Conservation (phyloP, 2,888 invertebrate species). For the Taenaris catops region DNA sequence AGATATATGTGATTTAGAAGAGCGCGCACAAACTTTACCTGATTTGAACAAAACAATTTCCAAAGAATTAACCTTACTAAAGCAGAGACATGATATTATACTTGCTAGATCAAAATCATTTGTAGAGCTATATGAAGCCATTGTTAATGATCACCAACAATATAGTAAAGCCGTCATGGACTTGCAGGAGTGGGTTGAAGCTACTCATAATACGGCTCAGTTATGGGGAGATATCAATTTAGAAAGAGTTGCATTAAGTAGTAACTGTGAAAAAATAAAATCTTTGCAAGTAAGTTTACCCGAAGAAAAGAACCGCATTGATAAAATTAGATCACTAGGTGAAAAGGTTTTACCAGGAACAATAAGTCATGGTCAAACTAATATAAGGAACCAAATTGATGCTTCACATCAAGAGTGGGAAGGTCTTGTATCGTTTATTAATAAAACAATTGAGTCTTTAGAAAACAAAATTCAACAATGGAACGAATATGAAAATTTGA, state of each 20-base stretch:
- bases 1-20: slow-evolving; percentile 89
- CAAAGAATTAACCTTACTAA: slow-evolving; percentile 84
- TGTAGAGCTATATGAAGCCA: slow-evolving; percentile 91
- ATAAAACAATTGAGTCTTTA: slow-evolving; percentile 87
- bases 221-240: slow-evolving; percentile 91
- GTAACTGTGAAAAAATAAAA: slow-evolving; percentile 91
- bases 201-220: slow-evolving; percentile 89
- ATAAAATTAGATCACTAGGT: slow-evolving; percentile 89
- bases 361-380: slow-evolving; percentile 88
- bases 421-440: slow-evolving; percentile 86
- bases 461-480: slow-evolving; percentile 93
- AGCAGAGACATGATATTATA: slow-evolving; percentile 85
- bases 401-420: slow-evolving; percentile 95
- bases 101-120: slow-evolving; percentile 86
- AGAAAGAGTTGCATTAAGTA: slow-evolving; percentile 91
- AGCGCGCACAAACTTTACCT: slow-evolving; percentile 89
- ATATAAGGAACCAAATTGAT: slow-evolving; percentile 93
- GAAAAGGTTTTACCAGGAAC: slow-evolving; percentile 95
- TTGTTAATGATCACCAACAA: slow-evolving; percentile 93
- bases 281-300: slow-evolving; percentile 88
- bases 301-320: slow-evolving; percentile 92
- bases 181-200: slow-evolving; percentile 92
- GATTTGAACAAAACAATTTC: slow-evolving; percentile 88
- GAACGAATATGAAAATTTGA: slow-evolving; percentile 93
- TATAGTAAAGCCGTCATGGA: slow-evolving; percentile 93